A percentile compares a stretch with the other conserved stretches of the same genome.
Conservation (phyloP, 2,797 vertebrate species). For the Melanotaenia nigrans region DNA sequence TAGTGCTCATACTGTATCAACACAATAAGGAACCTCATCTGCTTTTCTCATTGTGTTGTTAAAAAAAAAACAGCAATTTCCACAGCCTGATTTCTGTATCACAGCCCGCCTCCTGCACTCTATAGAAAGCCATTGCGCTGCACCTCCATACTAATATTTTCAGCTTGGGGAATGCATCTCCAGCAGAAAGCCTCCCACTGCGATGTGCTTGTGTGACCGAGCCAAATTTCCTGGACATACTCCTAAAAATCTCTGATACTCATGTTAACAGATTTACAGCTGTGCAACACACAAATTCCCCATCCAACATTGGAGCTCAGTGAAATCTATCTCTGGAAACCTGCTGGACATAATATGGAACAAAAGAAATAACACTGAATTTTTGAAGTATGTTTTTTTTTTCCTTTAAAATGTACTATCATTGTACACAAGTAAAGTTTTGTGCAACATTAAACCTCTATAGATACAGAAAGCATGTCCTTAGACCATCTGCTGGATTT, state of each 20-base stretch:
- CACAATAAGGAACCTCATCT: background rate
- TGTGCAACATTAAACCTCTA: background rate
- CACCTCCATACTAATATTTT: background rate
- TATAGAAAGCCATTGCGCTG: background rate
- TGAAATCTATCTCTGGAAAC: background rate
- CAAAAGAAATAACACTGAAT: background rate
- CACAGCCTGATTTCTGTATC: background rate
- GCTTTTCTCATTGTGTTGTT: background rate
- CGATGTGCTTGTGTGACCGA: background rate
- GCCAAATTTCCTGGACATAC: background rate
- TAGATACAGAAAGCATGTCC: background rate
- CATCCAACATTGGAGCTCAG: background rate
- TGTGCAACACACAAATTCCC: background rate
- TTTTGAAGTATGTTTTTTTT: background rate
- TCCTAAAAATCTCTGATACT: background rate
- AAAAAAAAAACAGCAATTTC: background rate
- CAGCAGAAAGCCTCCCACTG: background rate
- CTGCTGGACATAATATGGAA: background rate
- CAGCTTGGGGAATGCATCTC: background rate
- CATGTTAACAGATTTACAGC: background rate
- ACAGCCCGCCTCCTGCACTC: background rate
- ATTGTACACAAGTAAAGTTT: background rate
- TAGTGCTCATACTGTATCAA: background rate
- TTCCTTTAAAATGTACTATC: background rate
- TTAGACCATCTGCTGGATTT: background rate